Conservation (phyloP, 2,113 vertebrate species). For the Hippocampus abdominalis region DNA sequence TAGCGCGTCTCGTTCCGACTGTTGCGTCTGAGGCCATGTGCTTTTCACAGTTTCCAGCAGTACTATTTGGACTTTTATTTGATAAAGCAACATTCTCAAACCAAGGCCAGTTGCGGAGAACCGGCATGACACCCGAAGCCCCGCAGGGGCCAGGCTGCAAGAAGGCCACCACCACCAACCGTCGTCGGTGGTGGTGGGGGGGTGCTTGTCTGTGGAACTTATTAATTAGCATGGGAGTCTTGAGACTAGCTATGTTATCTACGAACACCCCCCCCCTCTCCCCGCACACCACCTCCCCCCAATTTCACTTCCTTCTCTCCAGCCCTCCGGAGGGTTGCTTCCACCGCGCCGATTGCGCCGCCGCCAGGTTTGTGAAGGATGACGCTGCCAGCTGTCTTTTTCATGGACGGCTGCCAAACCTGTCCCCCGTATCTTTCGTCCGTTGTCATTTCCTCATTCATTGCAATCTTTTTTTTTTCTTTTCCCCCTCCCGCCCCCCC, state of each 20-base stretch:
- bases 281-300: neutral
- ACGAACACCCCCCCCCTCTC: conserved; percentile 16
- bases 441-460: conserved; percentile 61
- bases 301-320: conserved; percentile 17
- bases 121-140: neutral
- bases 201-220: conserved; percentile 58
- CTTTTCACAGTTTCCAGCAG: neutral
- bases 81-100: neutral
- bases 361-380: conserved; percentile 74
- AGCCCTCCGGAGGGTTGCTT: conserved; percentile 58
- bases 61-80: neutral
- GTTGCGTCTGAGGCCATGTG: no score
- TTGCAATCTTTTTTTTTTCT: conserved; percentile 38
- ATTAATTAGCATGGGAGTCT: conserved; percentile 66
- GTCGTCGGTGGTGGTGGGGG: conserved; percentile 37
- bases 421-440: conserved; percentile 52
- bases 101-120: neutral
- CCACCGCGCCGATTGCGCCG: conserved; percentile 53
- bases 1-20: neutral
- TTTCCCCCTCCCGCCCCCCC: conserved; percentile 13
- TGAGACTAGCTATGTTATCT: conserved; percentile 57
- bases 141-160: conserved; percentile 37
- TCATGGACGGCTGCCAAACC: conserved; percentile 66
- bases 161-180: no score
- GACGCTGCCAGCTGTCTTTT: conserved; percentile 75